Evolutionary conservation across 2,797 vertebrate species (phyloP).

Genomic region (Halcyon chelicuti): DNA sequence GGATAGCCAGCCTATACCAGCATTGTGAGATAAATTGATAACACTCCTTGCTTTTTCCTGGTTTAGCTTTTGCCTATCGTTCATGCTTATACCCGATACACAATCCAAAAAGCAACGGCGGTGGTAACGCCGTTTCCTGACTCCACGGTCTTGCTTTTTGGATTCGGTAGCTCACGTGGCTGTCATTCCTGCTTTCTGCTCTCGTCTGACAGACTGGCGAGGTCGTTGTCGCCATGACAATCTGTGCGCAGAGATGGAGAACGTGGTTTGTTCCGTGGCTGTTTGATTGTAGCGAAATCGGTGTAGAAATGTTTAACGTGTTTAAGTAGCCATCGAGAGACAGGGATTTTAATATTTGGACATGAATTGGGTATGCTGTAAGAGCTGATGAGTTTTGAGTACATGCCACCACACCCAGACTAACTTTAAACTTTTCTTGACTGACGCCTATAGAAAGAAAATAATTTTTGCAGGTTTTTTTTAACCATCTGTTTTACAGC

Average conservation of each 20-base stretch:
- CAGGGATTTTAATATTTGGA: background rate
- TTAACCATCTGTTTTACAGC: background rate
- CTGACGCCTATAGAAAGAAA: background rate
- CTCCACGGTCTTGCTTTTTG: constrained; percentile 68
- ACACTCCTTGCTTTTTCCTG: constrained; percentile 70
- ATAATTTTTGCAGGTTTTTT: background rate
- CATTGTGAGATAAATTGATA: constrained; percentile 67
- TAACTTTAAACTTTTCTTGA: background rate
- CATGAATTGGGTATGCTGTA: background rate
- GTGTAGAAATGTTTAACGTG: background rate
- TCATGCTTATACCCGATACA: constrained; percentile 44
- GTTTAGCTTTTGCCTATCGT: constrained; percentile 66
- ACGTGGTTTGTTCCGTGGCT: background rate
- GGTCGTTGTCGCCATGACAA: background rate
- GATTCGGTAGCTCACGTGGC: constrained; percentile 61
- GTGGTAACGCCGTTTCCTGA: background rate
- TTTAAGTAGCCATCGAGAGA: background rate
- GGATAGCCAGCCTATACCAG: constrained; percentile 78
- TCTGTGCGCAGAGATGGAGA: background rate
- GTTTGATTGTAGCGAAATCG: background rate
- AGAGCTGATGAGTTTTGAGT: background rate
- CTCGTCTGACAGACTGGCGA: constrained; percentile 8
- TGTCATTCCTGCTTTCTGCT: constrained; percentile 69
- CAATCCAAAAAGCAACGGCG: background rate
- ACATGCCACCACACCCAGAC: background rate